A percentile compares a stretch with the other conserved stretches of the same genome.
phyloP scores from a whole-genome alignment of 2,797 vertebrate species.

The Acrossocheilus fasciatus region DNA sequence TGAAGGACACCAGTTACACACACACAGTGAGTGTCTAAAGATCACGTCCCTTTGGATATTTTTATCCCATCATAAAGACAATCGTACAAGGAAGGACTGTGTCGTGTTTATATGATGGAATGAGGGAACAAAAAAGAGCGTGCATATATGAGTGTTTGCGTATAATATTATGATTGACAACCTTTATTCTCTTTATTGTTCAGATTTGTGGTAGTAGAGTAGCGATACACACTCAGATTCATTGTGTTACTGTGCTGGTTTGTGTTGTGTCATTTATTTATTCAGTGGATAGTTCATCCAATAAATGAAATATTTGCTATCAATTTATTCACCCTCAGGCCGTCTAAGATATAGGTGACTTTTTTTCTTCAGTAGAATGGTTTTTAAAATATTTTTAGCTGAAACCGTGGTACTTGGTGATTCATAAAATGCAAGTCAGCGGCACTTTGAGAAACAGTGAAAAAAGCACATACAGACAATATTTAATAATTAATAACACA shows the following conservation, averaged over 20 bases:
- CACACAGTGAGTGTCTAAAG: background rate
- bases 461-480: background rate
- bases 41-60: constrained; percentile 5
- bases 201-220: background rate
- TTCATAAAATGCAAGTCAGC: background rate
- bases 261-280: background rate
- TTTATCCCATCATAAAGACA: constrained; percentile 9
- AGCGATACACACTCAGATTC: background rate
- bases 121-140: background rate
- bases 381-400: background rate
- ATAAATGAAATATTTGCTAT: background rate
- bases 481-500: background rate
- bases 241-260: background rate
- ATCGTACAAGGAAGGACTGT: background rate
- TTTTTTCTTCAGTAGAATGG: background rate
- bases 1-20: constrained; percentile 43
- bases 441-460: background rate
- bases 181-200: constrained; percentile 3
- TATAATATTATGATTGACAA: background rate
- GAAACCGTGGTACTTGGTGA: background rate
- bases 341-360: too few relatives aligned
- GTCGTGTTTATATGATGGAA: background rate
- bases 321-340: background rate
- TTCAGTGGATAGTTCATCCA: background rate
- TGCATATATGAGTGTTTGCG: background rate